phyloP scores from a whole-genome alignment of 2,888 invertebrate species.

The Noctua pronuba region DNA sequence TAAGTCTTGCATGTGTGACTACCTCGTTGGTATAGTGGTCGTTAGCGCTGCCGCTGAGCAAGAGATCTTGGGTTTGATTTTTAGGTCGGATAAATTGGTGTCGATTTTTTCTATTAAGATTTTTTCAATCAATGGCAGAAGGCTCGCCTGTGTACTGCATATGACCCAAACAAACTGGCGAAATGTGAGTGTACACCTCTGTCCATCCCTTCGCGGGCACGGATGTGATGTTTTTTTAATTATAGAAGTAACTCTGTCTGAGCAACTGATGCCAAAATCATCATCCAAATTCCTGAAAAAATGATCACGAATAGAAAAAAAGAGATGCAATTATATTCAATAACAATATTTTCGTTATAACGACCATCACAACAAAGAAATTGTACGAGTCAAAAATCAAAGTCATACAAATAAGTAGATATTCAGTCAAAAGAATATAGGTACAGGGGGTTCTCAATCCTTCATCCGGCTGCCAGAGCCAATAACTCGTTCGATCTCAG shows the following conservation, averaged over 20 bases:
- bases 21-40: neutral
- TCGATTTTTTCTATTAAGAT: too few species aligned
- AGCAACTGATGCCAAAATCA: neutral
- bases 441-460: slow-evolving; percentile 33
- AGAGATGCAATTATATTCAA: neutral
- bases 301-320: neutral
- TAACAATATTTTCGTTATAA: slow-evolving; percentile 9
- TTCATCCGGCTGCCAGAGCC: slow-evolving; percentile 55
- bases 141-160: neutral
- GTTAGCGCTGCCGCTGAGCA: neutral
- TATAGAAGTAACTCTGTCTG: neutral
- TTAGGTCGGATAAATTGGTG: neutral
- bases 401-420: slow-evolving; percentile 23
- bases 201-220: neutral
- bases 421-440: slow-evolving; percentile 26
- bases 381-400: slow-evolving; percentile 43
- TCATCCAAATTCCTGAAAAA: neutral
- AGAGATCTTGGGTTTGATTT: neutral
- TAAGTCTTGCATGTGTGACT: neutral
- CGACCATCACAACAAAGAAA: slow-evolving; percentile 35
- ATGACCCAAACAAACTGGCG: neutral
- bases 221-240: neutral
- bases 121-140: neutral
- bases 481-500: slow-evolving; percentile 64
- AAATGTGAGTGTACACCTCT: neutral